These are phyloP conservation scores for Abramis brama DNA, from an alignment of 2,113 vertebrate species.

Conservation along the genomic window DNA sequence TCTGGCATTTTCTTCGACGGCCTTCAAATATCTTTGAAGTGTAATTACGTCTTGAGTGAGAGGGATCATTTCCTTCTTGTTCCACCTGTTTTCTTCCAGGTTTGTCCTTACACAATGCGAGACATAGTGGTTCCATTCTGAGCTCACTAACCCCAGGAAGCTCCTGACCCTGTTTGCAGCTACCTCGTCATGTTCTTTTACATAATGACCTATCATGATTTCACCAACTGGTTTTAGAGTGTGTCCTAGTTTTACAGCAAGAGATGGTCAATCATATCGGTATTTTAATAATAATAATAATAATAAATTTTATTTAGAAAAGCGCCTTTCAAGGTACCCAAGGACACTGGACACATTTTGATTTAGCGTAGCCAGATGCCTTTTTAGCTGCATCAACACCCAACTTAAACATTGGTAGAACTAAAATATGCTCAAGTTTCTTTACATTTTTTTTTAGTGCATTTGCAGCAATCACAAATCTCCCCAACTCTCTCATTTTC, in stretches of 20 bases:
- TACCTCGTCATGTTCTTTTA: not conserved
- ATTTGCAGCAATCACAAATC: not conserved
- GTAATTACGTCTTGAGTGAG: not conserved
- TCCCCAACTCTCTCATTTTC: not conserved
- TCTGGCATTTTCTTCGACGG: not conserved
- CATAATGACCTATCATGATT: not conserved
- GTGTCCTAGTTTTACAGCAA: not conserved
- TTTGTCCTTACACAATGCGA: not conserved
- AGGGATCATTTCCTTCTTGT: not conserved
- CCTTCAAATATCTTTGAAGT: not conserved
- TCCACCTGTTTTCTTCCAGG: not conserved
- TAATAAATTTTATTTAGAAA: too few species aligned
- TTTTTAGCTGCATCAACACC: not conserved
- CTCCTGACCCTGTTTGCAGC: not conserved
- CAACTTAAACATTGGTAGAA: not conserved
- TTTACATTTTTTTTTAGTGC: not conserved
- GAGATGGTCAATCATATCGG: not conserved
- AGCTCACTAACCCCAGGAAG: not conserved
- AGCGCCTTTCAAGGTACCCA: too few species aligned
- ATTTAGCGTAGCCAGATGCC: not conserved
- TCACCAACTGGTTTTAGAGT: not conserved
- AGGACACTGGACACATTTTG: too few species aligned
- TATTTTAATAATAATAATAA: too few species aligned
- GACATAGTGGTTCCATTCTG: not conserved
- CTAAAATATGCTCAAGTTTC: not conserved